These are phyloP conservation scores for Aspidoscelis tigris DNA, from an alignment of 2,113 vertebrate genomes.

Conservation along the genomic window DNA sequence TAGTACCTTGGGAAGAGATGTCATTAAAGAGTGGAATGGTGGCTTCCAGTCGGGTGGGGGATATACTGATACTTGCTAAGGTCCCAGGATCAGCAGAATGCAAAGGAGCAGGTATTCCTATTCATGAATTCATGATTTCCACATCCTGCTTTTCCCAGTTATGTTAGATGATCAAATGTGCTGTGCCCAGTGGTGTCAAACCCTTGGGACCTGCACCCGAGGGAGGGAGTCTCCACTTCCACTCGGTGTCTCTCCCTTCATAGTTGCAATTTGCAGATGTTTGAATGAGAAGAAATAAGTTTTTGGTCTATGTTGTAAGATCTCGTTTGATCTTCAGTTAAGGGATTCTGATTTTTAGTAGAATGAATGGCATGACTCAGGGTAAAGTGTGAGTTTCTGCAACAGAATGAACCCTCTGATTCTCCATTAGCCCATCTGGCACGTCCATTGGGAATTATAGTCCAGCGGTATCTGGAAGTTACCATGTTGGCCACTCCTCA, in stretches of 20 bases:
- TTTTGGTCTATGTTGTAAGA: background rate
- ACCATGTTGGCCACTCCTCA: background rate
- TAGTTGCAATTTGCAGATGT: background rate
- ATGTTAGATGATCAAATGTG: too few species aligned
- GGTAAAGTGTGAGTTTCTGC: background rate
- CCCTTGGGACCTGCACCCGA: too few species aligned
- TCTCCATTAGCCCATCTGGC: too few species aligned
- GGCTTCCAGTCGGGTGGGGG: too few species aligned
- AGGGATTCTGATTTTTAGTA: background rate
- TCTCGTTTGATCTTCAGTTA: background rate
- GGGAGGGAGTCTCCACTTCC: background rate
- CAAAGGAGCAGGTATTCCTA: too few species aligned
- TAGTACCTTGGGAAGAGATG: too few species aligned
- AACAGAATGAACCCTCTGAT: background rate
- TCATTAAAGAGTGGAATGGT: too few species aligned
- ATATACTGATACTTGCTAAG: too few species aligned
- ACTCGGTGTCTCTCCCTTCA: background rate
- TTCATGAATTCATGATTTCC: background rate
- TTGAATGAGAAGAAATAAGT: background rate
- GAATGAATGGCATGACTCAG: background rate
- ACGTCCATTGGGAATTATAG: too few species aligned
- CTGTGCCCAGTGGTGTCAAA: too few species aligned
- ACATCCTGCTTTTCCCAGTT: background rate
- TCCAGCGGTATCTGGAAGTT: too few species aligned
- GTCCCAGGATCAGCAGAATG: too few species aligned